A percentile compares a stretch with the other conserved stretches of the same genome.
Conservation (phyloP, 2,113 vertebrate species). For the Platycercus adscitus region DNA sequence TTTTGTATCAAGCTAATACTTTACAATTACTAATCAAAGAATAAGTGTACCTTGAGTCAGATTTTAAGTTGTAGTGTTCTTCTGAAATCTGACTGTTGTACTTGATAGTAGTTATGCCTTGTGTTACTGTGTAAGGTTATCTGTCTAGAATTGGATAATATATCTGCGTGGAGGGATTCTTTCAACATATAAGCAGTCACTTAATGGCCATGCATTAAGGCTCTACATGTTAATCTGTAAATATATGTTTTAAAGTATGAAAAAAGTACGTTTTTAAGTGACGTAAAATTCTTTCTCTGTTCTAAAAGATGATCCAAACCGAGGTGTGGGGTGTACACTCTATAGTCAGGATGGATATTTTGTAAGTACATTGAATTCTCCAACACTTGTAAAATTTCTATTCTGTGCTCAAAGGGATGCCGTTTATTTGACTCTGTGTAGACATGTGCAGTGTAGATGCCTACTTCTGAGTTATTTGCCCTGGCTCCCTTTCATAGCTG, state of each 20-base stretch:
- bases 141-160: neutral
- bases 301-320: slow-evolving; percentile 1
- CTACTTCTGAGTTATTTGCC: neutral
- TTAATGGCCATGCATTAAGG: neutral
- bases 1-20: neutral
- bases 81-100: neutral
- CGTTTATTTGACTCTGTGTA: neutral
- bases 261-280: neutral
- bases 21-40: neutral
- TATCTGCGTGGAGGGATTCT: neutral
- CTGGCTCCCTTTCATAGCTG: neutral
- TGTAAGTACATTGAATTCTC: neutral
- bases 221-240: neutral
- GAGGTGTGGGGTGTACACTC: neutral
- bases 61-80: neutral
- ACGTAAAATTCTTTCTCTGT: neutral
- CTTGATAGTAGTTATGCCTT: neutral
- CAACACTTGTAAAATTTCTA: neutral
- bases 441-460: neutral
- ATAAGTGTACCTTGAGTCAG: neutral
- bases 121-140: neutral
- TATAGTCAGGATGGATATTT: slow-evolving; percentile 1
- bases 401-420: neutral
- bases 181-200: neutral
- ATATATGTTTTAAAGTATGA: neutral